Base-by-base conservation (phyloP, 2,797 vertebrate genomes). In the Numenius phaeopus region DNA sequence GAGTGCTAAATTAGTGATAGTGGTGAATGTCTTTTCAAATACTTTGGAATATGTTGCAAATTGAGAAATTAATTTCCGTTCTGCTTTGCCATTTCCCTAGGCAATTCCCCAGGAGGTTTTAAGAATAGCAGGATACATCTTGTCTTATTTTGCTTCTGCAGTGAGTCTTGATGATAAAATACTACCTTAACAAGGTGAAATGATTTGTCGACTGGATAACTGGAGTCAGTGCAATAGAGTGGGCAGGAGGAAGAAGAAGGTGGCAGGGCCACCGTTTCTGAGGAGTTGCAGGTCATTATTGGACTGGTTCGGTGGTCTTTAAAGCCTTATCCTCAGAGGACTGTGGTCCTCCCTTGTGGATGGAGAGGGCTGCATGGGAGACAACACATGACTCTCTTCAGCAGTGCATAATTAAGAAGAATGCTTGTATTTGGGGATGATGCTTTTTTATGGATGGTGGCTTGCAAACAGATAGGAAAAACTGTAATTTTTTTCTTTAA, bases 391-490 rank as follows among this genome's bases (percentile, higher is more conserved):
- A 8, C 14, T 29, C 12, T 58, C 2, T 49, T 34, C 61, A 49
- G 62, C 54, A 67, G 49, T 58, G 37, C 29, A 11, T 80, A 18
- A 47, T 77, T 72, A 58, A 57, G 44, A 61, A 27, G 17, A 46
- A 11, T 16, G 12, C 61, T 87, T 32, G 5, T 46, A 7, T 62
- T 83, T 62, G 49, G 30, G 40, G 34, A 29, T 32, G 27, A 21
- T 54, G 62, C 21, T 76, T 84, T 82, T 47, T 79, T 30, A n/a
- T 27, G n/a, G 66, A 5, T 50, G 6, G 12, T 49, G 44, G 32
- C 65, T 88, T 95, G 61, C 55, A 85, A 78, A 72, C 30, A 26
- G 59, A 39, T 9, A 55, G 42, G 75, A 44, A 95, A 72, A 81
- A 49, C 14, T 67, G 34, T 37, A 37, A 37, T 37, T 37, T 37